These are phyloP conservation scores for Caenorhabditis sinica DNA, from an alignment of 2,888 invertebrate species.

Conservation along the genomic window DNA sequence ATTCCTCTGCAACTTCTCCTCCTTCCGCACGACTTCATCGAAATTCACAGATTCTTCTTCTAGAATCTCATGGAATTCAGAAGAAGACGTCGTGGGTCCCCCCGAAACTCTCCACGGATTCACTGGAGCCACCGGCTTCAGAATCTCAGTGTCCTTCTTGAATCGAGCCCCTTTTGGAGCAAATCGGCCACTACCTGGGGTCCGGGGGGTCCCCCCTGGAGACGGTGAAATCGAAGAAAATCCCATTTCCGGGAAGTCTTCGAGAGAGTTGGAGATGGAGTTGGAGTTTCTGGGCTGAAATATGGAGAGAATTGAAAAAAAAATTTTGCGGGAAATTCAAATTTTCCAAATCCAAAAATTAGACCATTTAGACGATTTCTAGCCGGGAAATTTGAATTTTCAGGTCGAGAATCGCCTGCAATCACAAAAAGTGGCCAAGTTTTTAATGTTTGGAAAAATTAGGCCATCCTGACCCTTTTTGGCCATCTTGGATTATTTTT, in stretches of 20 bases:
- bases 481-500: background rate
- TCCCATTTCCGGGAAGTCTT: constrained; percentile 54
- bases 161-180: constrained; percentile 49
- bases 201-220: background rate
- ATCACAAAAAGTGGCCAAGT: too few relatives aligned
- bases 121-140: constrained; percentile 3
- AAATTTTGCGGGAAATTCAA: background rate
- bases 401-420: too few relatives aligned
- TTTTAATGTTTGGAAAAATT: too few relatives aligned
- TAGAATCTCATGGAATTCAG: background rate
- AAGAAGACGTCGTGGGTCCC: background rate
- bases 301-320: too few relatives aligned
- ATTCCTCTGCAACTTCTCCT: constrained; percentile 36
- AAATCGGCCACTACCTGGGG: constrained; percentile 43
- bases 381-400: too few relatives aligned
- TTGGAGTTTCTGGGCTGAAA: constrained; percentile 1
- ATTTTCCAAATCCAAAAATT: too few relatives aligned
- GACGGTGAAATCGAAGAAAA: constrained; percentile 7
- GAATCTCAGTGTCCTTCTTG: constrained; percentile 42
- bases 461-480: too few relatives aligned
- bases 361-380: too few relatives aligned
- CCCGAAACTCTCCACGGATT: constrained; percentile 49
- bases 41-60: background rate
- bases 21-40: constrained; percentile 43
- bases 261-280: constrained; percentile 33